Conservation (phyloP, 2,113 vertebrate genomes). For the Pithys albifrons region DNA sequence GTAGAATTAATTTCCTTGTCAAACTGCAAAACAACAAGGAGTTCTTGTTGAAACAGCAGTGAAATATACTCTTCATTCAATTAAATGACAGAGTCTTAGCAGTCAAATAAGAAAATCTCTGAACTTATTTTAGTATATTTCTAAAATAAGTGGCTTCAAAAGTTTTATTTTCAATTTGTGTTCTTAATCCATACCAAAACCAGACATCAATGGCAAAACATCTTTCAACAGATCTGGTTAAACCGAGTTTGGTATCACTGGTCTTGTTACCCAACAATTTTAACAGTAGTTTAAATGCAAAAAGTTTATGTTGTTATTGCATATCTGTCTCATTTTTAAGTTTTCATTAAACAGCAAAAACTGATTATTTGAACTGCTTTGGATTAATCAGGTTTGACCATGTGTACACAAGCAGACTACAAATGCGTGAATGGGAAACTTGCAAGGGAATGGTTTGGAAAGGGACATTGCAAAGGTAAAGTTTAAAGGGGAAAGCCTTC, state of each 20-base stretch:
- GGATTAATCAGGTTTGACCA: background rate
- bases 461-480: conserved; percentile 7
- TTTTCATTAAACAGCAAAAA: background rate
- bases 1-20: background rate
- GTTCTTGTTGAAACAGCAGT: background rate
- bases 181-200: background rate
- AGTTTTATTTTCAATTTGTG: background rate
- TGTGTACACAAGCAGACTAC: background rate
- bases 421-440: conserved; percentile 9
- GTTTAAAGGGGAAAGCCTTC: conserved; percentile 15
- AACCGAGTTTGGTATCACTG: background rate
- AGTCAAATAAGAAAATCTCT: background rate
- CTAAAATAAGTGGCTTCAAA: conserved; percentile 15
- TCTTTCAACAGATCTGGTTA: background rate
- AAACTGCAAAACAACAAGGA: conserved; percentile 9
- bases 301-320: background rate
- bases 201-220: background rate
- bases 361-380: background rate
- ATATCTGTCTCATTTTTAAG: conserved; percentile 12
- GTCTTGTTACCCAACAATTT: background rate
- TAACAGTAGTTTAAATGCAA: background rate
- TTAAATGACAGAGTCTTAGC: background rate
- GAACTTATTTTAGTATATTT: background rate
- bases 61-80: conserved; percentile 18
- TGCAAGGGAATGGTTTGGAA: conserved; percentile 33